Percentiles rank a stretch among this genome's conserved stretches.
phyloP scores from a whole-genome alignment of 2,113 vertebrate genomes.

The Fulmarus glacialis region DNA sequence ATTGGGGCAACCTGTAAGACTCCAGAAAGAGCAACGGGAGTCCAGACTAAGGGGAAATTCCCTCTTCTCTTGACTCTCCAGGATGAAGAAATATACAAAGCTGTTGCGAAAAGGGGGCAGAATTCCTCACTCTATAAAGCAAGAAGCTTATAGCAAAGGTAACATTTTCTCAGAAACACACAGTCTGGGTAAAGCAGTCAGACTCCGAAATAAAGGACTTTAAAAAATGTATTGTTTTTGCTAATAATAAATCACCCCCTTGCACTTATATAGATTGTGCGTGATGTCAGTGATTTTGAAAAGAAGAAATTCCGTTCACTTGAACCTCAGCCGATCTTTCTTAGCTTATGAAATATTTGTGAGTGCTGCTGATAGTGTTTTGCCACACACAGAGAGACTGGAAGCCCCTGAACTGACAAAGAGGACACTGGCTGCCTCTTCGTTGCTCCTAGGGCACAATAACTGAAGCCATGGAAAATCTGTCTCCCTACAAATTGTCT shows the following conservation, averaged over 20 bases:
- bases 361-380: background rate
- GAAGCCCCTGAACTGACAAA: constrained; percentile 23
- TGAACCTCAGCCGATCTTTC: background rate
- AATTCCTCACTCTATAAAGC: background rate
- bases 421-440: background rate
- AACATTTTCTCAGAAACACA: background rate
- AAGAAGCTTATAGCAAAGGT: background rate
- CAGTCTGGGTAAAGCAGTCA: background rate
- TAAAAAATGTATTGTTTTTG: background rate
- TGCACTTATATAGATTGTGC: background rate
- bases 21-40: background rate
- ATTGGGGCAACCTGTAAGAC: background rate
- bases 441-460: constrained; percentile 3
- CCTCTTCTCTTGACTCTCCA: background rate
- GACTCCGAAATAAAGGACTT: background rate
- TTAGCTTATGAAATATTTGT: constrained; percentile 10
- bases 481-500: constrained; percentile 14
- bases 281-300: background rate
- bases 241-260: background rate
- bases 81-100: background rate
- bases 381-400: background rate
- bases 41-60: background rate
- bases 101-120: background rate
- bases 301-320: background rate
- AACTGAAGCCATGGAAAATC: constrained; percentile 9